Evolutionary conservation across 2,888 invertebrate genomes (phyloP), one percentile per base, ranked within the genome.

Genomic region (Cerceris rybyensis): DNA sequence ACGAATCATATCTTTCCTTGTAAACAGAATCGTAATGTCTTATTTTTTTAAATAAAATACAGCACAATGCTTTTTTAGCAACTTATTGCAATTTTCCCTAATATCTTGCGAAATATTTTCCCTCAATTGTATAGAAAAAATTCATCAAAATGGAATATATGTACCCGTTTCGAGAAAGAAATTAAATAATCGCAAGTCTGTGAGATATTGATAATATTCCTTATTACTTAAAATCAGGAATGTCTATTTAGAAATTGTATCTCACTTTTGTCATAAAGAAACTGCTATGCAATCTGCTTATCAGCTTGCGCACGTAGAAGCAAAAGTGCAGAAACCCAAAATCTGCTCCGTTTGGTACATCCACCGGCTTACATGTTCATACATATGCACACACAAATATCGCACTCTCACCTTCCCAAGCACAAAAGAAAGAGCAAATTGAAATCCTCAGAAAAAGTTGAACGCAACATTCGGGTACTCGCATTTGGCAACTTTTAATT

Each of bases 271-370:
- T 28, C 28, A 4, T 28, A 28, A 28, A 28, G 28, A 4, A 28
- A 4, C 1, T 28, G 28, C 28, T 28, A 1, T 4, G 28, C 4
- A 28, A 28, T 28, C 28, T 28, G 28, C 6, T 1, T 65, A 42
- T 49, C 2, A 11, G 43, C n/a, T 49, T 17, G 39, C 2, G 13
- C 14, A 6, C 42, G 11, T 28, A 39, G 9, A 42, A 63, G 17
- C 17, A 43, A 13, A n/a, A 68, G 28, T 9, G 8, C n/a, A 54
- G 43, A 63, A 52, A 14, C 14, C 43, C 14, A 28, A 7, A 63
- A 46, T 60, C 50, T 46, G 46, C 28, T 54, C 72, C 72, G 72
- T 72, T 72, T 72, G 72, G 67, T 72, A 72, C 72, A 60, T 72
- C 54, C 7, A 39, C 61, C 41, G 49, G n/a, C 9, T 50, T 50